Conservation (phyloP, 2,888 invertebrate genomes). For the Mesoligia furuncula region DNA sequence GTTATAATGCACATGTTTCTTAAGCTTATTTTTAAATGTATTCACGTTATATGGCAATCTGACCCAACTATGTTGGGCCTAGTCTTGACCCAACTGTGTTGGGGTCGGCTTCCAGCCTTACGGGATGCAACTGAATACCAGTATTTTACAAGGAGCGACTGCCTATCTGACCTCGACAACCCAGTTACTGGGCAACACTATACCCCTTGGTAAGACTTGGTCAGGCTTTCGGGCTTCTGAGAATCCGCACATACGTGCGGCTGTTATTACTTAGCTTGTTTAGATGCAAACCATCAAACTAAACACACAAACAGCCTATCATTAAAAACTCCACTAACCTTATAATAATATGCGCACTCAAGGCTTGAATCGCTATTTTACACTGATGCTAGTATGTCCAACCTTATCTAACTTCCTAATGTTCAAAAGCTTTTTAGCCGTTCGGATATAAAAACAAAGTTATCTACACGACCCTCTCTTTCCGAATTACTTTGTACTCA, state of each 20-base stretch:
- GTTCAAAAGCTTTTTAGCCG: slow-evolving; percentile 20
- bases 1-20: too few relatives aligned
- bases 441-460: slow-evolving; percentile 27
- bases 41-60: too few relatives aligned
- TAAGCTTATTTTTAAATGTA: too few relatives aligned
- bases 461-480: slow-evolving; percentile 18
- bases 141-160: background rate
- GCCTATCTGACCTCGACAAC: background rate
- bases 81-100: background rate
- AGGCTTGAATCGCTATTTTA: slow-evolving; percentile 7
- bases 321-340: background rate
- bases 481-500: slow-evolving; percentile 24
- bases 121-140: background rate
- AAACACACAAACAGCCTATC: background rate
- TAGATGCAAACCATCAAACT: too few relatives aligned
- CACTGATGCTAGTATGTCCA: background rate
- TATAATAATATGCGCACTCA: background rate
- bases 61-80: background rate
- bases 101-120: background rate
- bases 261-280: too few relatives aligned
- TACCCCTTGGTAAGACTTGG: too few relatives aligned
- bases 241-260: too few relatives aligned
- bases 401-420: slow-evolving; percentile 12
- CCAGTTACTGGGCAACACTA: background rate
- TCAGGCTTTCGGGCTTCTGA: too few relatives aligned